Evolutionary conservation across 2,797 vertebrate genomes (phyloP), one percentile per base, ranked within the genome.

Genomic region (Pteropus rufus): DNA sequence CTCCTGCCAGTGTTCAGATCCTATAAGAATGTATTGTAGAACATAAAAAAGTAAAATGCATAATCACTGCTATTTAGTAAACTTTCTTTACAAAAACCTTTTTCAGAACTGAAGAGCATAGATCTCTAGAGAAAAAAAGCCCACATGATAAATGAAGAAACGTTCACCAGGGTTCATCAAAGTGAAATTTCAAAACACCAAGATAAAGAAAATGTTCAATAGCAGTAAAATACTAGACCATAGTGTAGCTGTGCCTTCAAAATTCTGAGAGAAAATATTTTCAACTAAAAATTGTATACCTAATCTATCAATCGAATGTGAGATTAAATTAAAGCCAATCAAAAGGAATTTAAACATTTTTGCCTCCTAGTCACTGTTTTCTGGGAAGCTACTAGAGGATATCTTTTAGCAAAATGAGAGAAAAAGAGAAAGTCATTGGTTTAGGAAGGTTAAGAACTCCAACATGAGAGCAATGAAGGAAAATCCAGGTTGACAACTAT

Each of bases 201-300:
- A 16, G 11, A 36, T 67, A 64, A 79, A 70, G 4, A 91, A 52
- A 89, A 82, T 1, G 5, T 69, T 69, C n/a, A 26, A 8, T 79
- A 34, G 46, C 54, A 91, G 44, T 85, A 79, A 65, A 72, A 91
- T 72, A 18, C 23, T 70, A 92, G 19, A 52, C 54, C 81, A 44
- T 36, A 52, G 21, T 26, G 23, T 12, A 67, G 0, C 18, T 16
- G 54, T 67, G 41, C 7, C 86, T 87, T 86, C 46, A 92, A 54
- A 81, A 39, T 82, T 82, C 65, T 89, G 52, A 95, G 58, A 81
- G 81, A 86, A 80, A 85, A 94, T 70, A 67, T 76, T 64, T 96
- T 81, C n/a, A 67, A 36, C 41, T 82, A 83, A 77, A 52, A 52
- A 62, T 39, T 67, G 0, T 31, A 23, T 67, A 44, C 21, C 7